Evolutionary conservation across 2,113 vertebrate species (phyloP).

Genomic region (Accipiter cooperii): DNA sequence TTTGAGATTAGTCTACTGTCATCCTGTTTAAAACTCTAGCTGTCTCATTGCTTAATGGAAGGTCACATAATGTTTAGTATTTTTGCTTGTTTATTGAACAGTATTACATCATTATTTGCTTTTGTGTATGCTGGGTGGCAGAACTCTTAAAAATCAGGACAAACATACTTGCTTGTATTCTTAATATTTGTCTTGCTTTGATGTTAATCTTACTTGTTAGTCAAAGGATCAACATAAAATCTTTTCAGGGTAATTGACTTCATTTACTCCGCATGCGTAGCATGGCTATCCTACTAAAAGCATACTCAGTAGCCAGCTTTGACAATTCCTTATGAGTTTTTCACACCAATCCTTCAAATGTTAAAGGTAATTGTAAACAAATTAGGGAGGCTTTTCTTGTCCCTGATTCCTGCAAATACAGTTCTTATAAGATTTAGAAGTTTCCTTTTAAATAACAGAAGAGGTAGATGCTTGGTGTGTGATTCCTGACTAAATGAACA

Average conservation of each 20-base stretch:
- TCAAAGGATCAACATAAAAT: background rate
- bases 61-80: background rate
- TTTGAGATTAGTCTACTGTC: background rate
- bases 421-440: background rate
- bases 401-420: background rate
- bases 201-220: background rate
- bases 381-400: background rate
- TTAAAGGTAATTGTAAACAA: background rate
- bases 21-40: background rate
- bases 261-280: background rate
- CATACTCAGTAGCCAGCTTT: background rate
- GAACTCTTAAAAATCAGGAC: background rate
- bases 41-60: background rate
- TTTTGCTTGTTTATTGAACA: background rate
- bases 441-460: background rate
- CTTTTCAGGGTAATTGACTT: background rate
- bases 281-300: background rate
- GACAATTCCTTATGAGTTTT: background rate
- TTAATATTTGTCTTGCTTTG: background rate
- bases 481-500: background rate
- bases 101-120: background rate
- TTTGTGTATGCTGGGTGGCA: background rate
- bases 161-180: background rate
- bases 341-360: background rate
- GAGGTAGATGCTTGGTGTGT: background rate